Evolutionary conservation across 2,888 invertebrate species (phyloP), one percentile per base, ranked within the genome.

Genomic region (Holacanthella duospinosa): DNA sequence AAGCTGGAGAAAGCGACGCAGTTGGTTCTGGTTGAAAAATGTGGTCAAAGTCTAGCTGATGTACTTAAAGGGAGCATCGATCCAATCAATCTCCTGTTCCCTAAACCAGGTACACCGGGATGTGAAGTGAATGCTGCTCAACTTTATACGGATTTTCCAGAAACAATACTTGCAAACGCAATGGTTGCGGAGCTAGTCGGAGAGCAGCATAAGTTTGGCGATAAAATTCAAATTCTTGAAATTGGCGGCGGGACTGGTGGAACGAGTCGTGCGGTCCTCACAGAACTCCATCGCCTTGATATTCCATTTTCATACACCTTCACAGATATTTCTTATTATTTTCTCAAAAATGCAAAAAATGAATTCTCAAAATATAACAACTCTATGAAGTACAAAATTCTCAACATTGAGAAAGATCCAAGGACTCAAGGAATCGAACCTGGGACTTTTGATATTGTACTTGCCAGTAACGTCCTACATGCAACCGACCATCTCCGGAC

Each of bases 361-460:
- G 26, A 24, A 4, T 55, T 55, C 26, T 2, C 3, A 27, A 26
- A 55, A 16, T 58, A 6, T 28, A 21, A 3, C 3, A 9, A 2
- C 29, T 3, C 19, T 2, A 43, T 43, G 6, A 25, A 58, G 3
- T 58, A 9, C 29, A 54, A 36, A 21, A 58, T 48, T 16, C 28
- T 58, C 4, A 43, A 58, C 28, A 58, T 58, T 43, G 58, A 58
- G 9, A 4, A 36, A 4, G 58, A 58, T 43, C 58, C 58, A 4
- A 6, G 3, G n/a, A 27, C 19, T n/a, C 58, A 58, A 29, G 58
- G 58, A 6, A 29, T 58, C 29, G 12, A 21, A 12, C 58, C 36
- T 3, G 6, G 29, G 4, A 29, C 29, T 4, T 58, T 4, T n/a
- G 58, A 58, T 21, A 3, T 29, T 12, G 29, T 58, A 29, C n/a